phyloP scores from a whole-genome alignment of 92 coral and sea anemone species.

The Isaurus tuberculatus region DNA sequence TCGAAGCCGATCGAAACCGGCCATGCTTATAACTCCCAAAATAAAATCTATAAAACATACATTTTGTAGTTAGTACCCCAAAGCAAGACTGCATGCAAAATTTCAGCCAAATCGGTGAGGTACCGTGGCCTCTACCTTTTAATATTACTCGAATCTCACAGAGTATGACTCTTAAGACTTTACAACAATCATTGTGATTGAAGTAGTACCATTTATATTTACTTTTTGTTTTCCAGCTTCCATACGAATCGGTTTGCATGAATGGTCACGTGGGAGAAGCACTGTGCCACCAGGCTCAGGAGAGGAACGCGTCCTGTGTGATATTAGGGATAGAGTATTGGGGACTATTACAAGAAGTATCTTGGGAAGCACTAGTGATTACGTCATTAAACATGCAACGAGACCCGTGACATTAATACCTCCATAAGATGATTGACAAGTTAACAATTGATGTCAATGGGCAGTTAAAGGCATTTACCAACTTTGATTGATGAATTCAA shows the following conservation, averaged over 20 bases:
- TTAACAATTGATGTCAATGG: not conserved
- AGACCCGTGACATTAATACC: conserved; percentile 29
- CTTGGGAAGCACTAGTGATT: conserved; percentile 35
- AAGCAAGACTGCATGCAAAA: not conserved
- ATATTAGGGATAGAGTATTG: conserved; percentile 22
- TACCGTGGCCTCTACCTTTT: not conserved
- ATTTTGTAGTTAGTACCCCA: too few species aligned
- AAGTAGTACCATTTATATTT: not conserved
- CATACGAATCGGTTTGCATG: conserved; percentile 32
- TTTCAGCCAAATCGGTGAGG: too few species aligned
- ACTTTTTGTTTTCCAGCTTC: not conserved
- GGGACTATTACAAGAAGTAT: conserved; percentile 10
- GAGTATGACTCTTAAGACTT: too few species aligned
- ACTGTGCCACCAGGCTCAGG: conserved; percentile 15
- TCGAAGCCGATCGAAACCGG: too few species aligned
- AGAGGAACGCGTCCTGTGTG: conserved; percentile 34
- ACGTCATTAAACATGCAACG: conserved; percentile 26
- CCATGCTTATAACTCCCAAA: too few species aligned
- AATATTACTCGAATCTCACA: too few species aligned
- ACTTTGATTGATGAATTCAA: not conserved
- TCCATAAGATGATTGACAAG: not conserved
- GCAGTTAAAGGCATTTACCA: too few species aligned
- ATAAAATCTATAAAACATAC: too few species aligned
- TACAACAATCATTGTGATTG: too few species aligned
- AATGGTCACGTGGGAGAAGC: conserved; percentile 49